phyloP scores from a whole-genome alignment of 64 coral and sea anemone genomes.

The Actinia equina region DNA sequence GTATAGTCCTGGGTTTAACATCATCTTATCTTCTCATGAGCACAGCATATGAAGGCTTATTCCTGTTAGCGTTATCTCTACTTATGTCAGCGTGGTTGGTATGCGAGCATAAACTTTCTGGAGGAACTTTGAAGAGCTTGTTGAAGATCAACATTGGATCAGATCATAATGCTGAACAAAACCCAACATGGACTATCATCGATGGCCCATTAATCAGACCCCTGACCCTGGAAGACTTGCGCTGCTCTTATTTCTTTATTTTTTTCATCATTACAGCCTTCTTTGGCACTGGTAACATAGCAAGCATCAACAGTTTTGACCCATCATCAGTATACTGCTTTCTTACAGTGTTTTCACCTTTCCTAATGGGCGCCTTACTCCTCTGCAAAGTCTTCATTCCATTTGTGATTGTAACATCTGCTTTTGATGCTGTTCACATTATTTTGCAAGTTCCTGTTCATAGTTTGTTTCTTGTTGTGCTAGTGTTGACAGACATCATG shows the following conservation, averaged over 20 bases:
- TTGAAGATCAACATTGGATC: constrained; percentile 33
- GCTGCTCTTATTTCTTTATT: constrained; percentile 91
- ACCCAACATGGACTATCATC: constrained; percentile 69
- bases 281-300: constrained; percentile 98
- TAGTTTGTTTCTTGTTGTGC: constrained; percentile 87
- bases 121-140: constrained; percentile 43
- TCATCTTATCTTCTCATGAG: constrained; percentile 89
- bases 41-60: constrained; percentile 87
- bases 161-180: background rate
- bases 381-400: constrained; percentile 92
- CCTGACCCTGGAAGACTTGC: constrained; percentile 85
- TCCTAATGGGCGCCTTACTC: constrained; percentile 81
- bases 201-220: constrained; percentile 38
- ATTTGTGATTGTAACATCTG: constrained; percentile 93
- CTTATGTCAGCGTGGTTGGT: constrained; percentile 81
- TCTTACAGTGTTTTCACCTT: constrained; percentile 92
- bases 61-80: constrained; percentile 65
- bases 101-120: constrained; percentile 73
- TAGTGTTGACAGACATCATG: constrained; percentile 92
- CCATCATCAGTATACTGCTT: constrained; percentile 93
- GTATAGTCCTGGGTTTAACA: constrained; percentile 66
- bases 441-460: constrained; percentile 88
- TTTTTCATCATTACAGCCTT: constrained; percentile 96
- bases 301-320: constrained; percentile 98
- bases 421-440: constrained; percentile 92